Conservation (phyloP, 2,797 vertebrate species). For the Poecilia picta region DNA sequence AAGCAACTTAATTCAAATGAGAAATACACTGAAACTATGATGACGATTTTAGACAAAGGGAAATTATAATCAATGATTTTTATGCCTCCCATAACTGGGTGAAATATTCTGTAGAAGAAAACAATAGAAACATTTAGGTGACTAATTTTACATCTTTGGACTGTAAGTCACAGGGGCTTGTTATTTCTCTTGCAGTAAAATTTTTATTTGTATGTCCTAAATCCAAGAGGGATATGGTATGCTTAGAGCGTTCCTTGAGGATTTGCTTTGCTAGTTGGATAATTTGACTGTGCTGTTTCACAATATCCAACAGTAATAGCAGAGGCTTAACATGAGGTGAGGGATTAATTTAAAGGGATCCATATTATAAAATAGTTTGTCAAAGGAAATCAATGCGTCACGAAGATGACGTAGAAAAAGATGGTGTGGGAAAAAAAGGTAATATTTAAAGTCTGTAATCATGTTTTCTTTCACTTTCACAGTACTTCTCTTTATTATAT, state of each 20-base stretch:
- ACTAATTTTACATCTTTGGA: constrained; percentile 29
- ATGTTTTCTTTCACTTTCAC: constrained; percentile 11
- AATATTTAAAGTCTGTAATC: constrained; percentile 19
- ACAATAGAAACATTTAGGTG: constrained; percentile 25
- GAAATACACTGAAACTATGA: background rate
- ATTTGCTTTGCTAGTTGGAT: constrained; percentile 64
- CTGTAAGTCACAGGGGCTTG: constrained; percentile 23
- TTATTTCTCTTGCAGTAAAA: constrained; percentile 48
- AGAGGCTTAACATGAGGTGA: too few relatives aligned
- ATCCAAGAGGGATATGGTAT: constrained; percentile 43
- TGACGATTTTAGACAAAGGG: background rate
- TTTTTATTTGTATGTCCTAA: constrained; percentile 50
- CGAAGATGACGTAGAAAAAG: background rate
- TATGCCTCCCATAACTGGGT: background rate
- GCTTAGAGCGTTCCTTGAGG: constrained; percentile 56
- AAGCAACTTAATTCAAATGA: background rate
- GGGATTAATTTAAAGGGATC: constrained; percentile 29
- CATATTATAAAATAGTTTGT: constrained; percentile 37
- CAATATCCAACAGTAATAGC: constrained; percentile 26
- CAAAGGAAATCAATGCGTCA: constrained; percentile 34
- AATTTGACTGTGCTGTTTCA: constrained; percentile 57
- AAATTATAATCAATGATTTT: background rate
- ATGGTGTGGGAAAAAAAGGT: too few relatives aligned
- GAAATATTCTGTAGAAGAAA: background rate
- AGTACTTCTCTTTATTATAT: background rate